These are phyloP conservation scores for Plotosus lineatus DNA, from an alignment of 2,113 vertebrate species.

Conservation along the genomic window DNA sequence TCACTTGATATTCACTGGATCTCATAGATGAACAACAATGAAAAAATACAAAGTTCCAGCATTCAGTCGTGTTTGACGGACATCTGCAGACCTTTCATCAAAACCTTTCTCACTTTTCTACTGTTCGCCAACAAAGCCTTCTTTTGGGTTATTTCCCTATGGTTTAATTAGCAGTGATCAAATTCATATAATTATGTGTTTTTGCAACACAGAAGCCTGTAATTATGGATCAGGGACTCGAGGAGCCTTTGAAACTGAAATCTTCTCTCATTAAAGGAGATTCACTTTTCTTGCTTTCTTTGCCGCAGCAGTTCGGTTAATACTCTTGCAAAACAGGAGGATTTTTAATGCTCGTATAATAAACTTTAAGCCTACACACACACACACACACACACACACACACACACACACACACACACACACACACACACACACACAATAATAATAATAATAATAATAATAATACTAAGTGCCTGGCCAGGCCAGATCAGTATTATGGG, in stretches of 20 bases:
- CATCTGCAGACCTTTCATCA: constrained; percentile 6
- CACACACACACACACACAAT: background rate
- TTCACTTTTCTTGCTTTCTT: constrained; percentile 22
- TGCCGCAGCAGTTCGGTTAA: background rate
- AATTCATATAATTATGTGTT: constrained; percentile 66
- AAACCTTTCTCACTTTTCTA: constrained; percentile 34
- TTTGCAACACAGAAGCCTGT: constrained; percentile 62
- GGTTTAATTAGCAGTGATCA: constrained; percentile 74
- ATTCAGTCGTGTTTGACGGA: background rate
- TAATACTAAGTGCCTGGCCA: background rate
- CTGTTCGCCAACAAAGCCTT: constrained; percentile 46
- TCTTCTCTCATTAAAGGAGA: constrained; percentile 66
- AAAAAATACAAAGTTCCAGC: constrained; percentile 5
- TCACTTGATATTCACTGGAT: background rate
- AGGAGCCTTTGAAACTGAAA: constrained; percentile 58
- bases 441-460: too few species aligned
- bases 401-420: background rate
- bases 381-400: background rate
- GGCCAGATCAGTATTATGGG: background rate
- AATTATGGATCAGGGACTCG: constrained; percentile 61
- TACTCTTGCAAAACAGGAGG: background rate
- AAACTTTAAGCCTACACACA: background rate
- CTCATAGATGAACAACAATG: constrained; percentile 6
- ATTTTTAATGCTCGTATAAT: constrained; percentile 24
- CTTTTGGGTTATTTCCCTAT: constrained; percentile 57